These are phyloP conservation scores for Junonia oenone DNA, from an alignment of 2,888 invertebrate species.

Conservation along the genomic window DNA sequence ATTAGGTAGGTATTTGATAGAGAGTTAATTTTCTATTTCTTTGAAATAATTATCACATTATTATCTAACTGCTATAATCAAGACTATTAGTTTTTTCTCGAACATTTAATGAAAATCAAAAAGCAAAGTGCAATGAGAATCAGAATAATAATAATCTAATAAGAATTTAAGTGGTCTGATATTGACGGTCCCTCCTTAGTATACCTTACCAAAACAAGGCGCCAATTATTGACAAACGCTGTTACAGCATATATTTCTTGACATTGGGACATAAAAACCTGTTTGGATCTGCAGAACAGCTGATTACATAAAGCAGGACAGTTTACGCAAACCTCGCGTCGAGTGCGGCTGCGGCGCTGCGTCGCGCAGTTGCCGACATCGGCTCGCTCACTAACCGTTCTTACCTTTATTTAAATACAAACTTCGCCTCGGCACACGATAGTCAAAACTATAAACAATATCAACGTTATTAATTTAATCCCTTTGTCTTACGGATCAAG, in stretches of 20 bases:
- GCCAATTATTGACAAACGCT: conserved; percentile 7
- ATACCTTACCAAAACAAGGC: neutral
- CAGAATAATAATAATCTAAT: neutral
- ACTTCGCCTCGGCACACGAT: neutral
- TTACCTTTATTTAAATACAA: conserved; percentile 15
- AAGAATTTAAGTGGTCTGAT: neutral
- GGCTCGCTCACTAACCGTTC: conserved; percentile 26
- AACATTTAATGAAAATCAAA: no score
- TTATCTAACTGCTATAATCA: no score
- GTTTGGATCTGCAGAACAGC: conserved; percentile 47
- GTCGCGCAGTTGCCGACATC: conserved; percentile 9
- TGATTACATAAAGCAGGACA: conserved; percentile 61
- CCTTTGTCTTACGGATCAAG: neutral
- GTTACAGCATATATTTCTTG: conserved; percentile 29
- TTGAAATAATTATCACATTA: no score
- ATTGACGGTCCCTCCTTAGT: neutral
- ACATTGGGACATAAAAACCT: conserved; percentile 39
- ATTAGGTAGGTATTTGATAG: no score
- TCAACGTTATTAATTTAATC: neutral
- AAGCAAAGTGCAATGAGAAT: no score
- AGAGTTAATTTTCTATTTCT: no score
- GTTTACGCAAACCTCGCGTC: conserved; percentile 53
- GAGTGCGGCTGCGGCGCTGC: conserved; percentile 32
- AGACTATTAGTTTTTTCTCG: no score
- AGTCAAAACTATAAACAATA: conserved; percentile 4